These are phyloP conservation scores for Onychorhynchus coronatus DNA, from an alignment of 2,113 vertebrate species.

Conservation along the genomic window DNA sequence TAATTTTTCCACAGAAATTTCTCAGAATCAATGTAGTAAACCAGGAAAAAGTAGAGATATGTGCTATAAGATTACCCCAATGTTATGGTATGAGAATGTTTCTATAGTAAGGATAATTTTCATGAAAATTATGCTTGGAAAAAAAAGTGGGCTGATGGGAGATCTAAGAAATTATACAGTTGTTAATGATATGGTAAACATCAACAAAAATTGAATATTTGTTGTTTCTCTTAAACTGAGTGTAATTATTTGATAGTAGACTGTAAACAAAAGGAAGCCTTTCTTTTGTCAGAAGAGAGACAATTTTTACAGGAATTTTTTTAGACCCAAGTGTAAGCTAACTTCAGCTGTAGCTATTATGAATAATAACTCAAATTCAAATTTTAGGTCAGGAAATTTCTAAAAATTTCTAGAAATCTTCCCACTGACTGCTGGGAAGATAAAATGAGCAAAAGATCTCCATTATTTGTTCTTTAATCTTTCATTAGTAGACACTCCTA, in stretches of 20 bases:
- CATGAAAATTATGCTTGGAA: not conserved
- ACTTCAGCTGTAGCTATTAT: not conserved
- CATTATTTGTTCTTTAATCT: not conserved
- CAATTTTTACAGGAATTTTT: not conserved
- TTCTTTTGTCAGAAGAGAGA: not conserved
- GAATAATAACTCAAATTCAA: not conserved
- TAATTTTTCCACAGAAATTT: not conserved
- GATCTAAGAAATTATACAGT: not conserved
- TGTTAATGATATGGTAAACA: not conserved
- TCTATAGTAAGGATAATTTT: not conserved
- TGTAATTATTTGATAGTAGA: not conserved
- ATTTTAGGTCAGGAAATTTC: not conserved
- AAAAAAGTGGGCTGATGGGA: not conserved
- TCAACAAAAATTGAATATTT: not conserved
- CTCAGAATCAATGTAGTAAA: not conserved
- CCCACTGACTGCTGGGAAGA: not conserved
- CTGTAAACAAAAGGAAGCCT: not conserved
- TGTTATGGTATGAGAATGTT: not conserved
- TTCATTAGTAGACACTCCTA: not conserved
- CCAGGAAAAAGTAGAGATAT: not conserved
- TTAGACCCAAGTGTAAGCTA: not conserved
- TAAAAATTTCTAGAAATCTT: not conserved
- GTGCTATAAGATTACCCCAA: not conserved
- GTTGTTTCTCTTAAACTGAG: not conserved
- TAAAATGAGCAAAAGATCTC: not conserved